These are phyloP conservation scores for Stegophylla sp. DNA, from an alignment of 2,888 invertebrate genomes.

Conservation along the genomic window DNA sequence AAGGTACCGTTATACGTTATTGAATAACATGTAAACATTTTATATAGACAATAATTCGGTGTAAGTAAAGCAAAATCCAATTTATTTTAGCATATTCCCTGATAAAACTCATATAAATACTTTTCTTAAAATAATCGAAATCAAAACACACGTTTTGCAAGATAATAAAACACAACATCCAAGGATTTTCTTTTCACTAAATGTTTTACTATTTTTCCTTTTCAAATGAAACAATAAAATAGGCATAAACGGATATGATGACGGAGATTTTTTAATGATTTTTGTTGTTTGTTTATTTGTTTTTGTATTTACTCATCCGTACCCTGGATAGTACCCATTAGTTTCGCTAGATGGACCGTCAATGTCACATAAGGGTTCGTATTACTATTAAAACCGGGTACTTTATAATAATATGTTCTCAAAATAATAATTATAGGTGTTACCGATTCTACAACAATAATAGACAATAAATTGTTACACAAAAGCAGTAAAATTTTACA, in stretches of 20 bases:
- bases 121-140: slow-evolving; percentile 3
- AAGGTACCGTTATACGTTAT: slow-evolving; percentile 41
- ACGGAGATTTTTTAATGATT: slow-evolving; percentile 20
- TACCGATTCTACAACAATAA: neutral
- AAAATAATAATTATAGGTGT: slow-evolving; percentile 20
- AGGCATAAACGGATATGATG: slow-evolving; percentile 45
- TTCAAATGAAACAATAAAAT: slow-evolving; percentile 28
- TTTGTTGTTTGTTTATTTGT: slow-evolving; percentile 33
- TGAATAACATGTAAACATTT: slow-evolving; percentile 11
- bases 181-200: neutral
- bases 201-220: slow-evolving; percentile 7
- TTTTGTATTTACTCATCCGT: slow-evolving; percentile 45
- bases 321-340: slow-evolving; percentile 17
- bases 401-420: slow-evolving; percentile 15
- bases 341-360: slow-evolving; percentile 45
- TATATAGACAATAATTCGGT: slow-evolving; percentile 9
- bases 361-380: slow-evolving; percentile 27
- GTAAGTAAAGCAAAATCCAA: neutral
- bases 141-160: neutral
- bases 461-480: neutral
- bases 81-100: neutral
- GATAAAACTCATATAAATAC: neutral
- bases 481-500: neutral
- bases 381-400: slow-evolving; percentile 32
- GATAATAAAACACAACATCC: neutral